Evolutionary conservation across 2,113 vertebrate genomes (phyloP), one percentile per base, ranked within the genome.

Genomic region (Cyprinodon variegatus): DNA sequence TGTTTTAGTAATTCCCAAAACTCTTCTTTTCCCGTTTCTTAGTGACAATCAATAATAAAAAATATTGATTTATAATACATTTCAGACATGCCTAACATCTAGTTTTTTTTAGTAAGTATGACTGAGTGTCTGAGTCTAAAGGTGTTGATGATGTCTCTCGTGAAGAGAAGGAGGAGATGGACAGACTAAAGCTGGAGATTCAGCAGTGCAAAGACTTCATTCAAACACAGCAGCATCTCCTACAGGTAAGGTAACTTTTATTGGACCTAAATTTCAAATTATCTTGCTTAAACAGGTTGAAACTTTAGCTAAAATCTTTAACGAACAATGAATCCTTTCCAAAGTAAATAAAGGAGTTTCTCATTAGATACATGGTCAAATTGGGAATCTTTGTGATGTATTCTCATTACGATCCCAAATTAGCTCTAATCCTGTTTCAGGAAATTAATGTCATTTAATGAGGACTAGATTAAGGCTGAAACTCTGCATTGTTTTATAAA

Each of bases 121-220:
- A 94, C 93, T 17, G 91, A 95, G 74, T 89, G 65, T 91, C 77
- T 72, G 79, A 89, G 64, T 89, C 86, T 65, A 91, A 83, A 68
- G 91, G 80, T 29, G 91, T 92, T 74, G 95, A 96, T 72, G 82
- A 94, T 5, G 95, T 97, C 83, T 93, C 96, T 41, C 94, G 89
- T 81, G 95, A 96, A 82, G 92, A 96, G 7, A 95, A 97, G 68
- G 93, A 96, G 69, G 96, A 98, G 91, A 95, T 96, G 60, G 95
- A 95, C 83, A 95, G 94, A 78, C 91, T 99, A 0, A 96, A 95
- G 82, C 70, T 94, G 70, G 97, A 99, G 92, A 96, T 98, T 86
- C 96, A 96, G 46, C 96, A 97, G 1, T 98, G 96, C 89, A 98
- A 95, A 91, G 97, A 99, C 87, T 97, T 96, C 78, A 98, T 99